phyloP scores from a whole-genome alignment of 2,113 vertebrate genomes.

The Sitta europaea region DNA sequence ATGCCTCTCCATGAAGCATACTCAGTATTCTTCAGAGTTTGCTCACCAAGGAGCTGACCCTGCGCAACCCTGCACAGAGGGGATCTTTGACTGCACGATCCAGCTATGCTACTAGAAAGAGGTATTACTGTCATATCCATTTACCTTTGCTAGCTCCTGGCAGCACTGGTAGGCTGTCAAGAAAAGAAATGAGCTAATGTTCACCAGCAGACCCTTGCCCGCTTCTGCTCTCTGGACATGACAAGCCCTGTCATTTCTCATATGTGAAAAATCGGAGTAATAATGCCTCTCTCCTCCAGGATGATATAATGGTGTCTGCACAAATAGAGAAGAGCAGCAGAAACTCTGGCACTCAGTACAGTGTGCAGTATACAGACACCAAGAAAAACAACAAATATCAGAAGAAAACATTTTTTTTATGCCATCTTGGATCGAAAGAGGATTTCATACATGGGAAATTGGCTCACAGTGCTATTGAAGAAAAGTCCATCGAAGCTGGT shows the following conservation, averaged over 20 bases:
- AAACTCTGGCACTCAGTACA: background rate
- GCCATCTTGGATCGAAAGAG: background rate
- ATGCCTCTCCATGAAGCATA: background rate
- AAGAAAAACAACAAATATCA: background rate
- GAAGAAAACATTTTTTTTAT: background rate
- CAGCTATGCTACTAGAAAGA: background rate
- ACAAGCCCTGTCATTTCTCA: constrained; percentile 47
- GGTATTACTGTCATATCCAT: background rate
- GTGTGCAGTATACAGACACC: background rate
- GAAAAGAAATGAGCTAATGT: background rate
- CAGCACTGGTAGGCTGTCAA: constrained; percentile 27
- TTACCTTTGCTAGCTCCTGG: constrained; percentile 21
- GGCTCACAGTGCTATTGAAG: background rate
- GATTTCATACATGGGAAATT: background rate
- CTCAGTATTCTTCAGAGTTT: background rate
- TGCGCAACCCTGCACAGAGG: background rate
- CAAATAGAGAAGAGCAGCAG: background rate
- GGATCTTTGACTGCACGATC: background rate
- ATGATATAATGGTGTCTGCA: background rate
- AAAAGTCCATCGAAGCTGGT: background rate
- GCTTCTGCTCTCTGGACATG: background rate
- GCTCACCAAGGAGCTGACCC: background rate
- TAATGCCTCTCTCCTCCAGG: background rate
- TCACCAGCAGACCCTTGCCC: constrained; percentile 41
- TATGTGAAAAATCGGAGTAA: constrained; percentile 31